Conservation (phyloP, 2,888 invertebrate species). For the Caenorhabditis uteleia region DNA sequence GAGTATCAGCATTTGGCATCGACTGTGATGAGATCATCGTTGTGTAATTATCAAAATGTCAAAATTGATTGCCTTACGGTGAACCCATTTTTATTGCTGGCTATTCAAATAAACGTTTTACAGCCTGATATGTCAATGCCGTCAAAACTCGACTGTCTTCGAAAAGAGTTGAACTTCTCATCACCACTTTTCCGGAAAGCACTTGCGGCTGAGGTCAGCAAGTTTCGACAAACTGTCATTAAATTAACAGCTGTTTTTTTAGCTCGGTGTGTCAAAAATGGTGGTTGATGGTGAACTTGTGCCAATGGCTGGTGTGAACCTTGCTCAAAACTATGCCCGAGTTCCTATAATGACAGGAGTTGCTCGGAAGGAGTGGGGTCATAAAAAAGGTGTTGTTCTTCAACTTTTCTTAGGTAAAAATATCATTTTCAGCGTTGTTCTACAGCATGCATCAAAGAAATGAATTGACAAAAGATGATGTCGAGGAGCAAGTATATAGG, state of each 20-base stretch:
- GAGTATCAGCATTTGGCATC: conserved; percentile 39
- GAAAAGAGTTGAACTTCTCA: conserved; percentile 64
- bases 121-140: conserved; percentile 32
- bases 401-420: conserved; percentile 1
- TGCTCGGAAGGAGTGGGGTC: conserved; percentile 68
- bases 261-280: conserved; percentile 69
- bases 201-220: conserved; percentile 64
- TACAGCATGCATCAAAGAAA: conserved; percentile 63
- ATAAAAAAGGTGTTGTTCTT: conserved; percentile 64
- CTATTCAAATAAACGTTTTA: conserved; percentile 6
- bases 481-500: conserved; percentile 59
- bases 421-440: conserved; percentile 58
- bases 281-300: conserved; percentile 69
- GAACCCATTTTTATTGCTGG: conserved; percentile 10
- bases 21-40: conserved; percentile 24
- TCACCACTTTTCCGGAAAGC: conserved; percentile 63
- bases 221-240: neutral
- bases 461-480: conserved; percentile 47
- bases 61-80: conserved; percentile 49
- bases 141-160: conserved; percentile 60
- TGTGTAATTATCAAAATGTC: conserved; percentile 53
- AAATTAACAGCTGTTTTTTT: no score
- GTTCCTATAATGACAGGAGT: conserved; percentile 69
- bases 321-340: conserved; percentile 56
- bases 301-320: conserved; percentile 51